Percentiles rank a stretch among this genome's conserved stretches.
Conservation (phyloP, 2,113 vertebrate species). For the Euleptes europaea region DNA sequence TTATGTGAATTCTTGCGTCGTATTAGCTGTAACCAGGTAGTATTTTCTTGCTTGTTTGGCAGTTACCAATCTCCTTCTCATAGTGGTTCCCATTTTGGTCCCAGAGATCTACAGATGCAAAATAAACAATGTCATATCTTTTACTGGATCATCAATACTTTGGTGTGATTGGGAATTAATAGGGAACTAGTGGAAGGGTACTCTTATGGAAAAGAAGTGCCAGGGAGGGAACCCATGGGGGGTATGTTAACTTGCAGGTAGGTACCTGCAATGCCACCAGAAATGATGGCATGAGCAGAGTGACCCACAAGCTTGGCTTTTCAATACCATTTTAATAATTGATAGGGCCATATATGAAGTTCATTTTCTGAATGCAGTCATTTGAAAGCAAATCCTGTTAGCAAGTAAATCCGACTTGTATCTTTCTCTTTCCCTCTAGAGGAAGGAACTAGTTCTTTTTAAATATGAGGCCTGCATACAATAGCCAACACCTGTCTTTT, state of each 20-base stretch:
- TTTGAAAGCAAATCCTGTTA: background rate
- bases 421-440: background rate
- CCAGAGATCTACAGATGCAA: background rate
- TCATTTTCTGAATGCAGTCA: conserved; percentile 12
- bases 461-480: conserved; percentile 22
- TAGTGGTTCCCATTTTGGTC: background rate
- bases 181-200: background rate
- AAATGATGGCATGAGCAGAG: no score
- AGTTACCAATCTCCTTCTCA: background rate
- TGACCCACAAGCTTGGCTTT: background rate
- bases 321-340: conserved; percentile 10
- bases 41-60: background rate
- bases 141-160: background rate
- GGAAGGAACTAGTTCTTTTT: conserved; percentile 9
- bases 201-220: background rate
- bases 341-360: conserved; percentile 5
- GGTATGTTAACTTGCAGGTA: background rate
- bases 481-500: conserved; percentile 27
- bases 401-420: background rate
- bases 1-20: background rate
- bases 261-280: no score
- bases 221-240: background rate
- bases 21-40: background rate
- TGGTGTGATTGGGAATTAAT: background rate
- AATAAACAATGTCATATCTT: background rate